Percentiles rank a stretch among this genome's conserved stretches.
Evolutionary conservation across 1,140 invertebrate species (phyloP).

Genomic region (Polypedilum pembai): DNA sequence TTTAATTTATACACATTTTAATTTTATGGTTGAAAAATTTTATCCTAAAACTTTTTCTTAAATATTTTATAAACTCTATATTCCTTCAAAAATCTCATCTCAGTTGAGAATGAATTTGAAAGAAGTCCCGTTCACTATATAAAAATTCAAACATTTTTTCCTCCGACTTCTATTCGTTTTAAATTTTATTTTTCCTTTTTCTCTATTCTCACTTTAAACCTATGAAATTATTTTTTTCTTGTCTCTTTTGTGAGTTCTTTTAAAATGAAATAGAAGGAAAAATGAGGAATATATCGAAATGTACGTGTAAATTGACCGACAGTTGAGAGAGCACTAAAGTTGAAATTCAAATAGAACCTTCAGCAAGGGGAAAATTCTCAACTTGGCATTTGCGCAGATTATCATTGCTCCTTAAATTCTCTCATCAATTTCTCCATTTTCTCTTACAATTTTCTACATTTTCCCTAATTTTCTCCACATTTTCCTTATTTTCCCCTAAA

Average conservation of each 20-base stretch:
- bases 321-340: not conserved
- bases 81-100: constrained; percentile 7
- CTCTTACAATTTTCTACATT: not conserved
- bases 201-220: not conserved
- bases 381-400: not conserved
- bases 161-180: too few species aligned
- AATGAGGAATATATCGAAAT: not conserved
- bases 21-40: not conserved
- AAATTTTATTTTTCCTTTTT: too few species aligned
- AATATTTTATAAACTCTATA: constrained; percentile 21
- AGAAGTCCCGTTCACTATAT: too few species aligned
- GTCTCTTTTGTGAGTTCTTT: not conserved
- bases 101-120: not conserved
- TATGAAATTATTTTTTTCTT: constrained; percentile 1
- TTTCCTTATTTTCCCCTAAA: not conserved
- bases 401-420: not conserved
- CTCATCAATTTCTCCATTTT: not conserved
- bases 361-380: not conserved
- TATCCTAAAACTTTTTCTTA: not conserved
- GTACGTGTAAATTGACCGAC: constrained; percentile 1
- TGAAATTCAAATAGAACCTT: not conserved
- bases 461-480: not conserved
- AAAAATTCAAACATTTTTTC: too few species aligned
- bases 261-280: not conserved
- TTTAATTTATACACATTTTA: constrained; percentile 10